Evolutionary conservation across 2,888 invertebrate genomes (phyloP), one percentile per base, ranked within the genome.

Genomic region (Cabera pusaria): DNA sequence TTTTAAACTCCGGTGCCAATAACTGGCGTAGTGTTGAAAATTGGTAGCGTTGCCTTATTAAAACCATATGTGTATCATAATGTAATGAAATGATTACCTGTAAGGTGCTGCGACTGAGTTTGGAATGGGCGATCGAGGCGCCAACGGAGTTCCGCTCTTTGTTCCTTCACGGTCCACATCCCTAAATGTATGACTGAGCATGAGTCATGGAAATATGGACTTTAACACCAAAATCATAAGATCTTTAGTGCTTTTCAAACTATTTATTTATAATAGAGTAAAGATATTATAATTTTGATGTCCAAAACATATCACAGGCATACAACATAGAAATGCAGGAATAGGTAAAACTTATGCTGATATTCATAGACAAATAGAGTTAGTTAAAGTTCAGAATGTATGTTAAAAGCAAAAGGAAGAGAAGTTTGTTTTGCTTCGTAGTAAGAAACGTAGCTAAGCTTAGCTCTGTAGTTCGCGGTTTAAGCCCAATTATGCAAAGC

Each of bases 111-210:
- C 72, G 44, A 64, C 65, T 31, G 72, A 64, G 56, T 74, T 69
- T 27, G 72, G 71, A 28, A 83, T 64, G 31, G 88, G 88, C 23
- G 88, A 85, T 18, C 85, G 78, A 35, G 87, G 88, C 45, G 87
- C 81, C 41, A 73, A 56, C 26, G 80, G 68, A 6, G 78, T 69
- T 12, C 70, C 69, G 6, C 75, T 59, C 12, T 59, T 51, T 18
- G 74, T 72, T 32, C 62, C 77, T 26, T 84, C 83, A 8, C 82
- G 79, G 47, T 87, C 84, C 63, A 72, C 76, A 62, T 87, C 86
- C 84, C 88, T 87, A 77, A 32, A 67, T 24, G 38, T 37, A 47
- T 47, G 34, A 38, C 24, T 44, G 48, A 41, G 8, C 24, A 34
- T 51, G 44, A 49, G 39, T 40, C 25, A 44, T 48, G 50, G 21